Base-by-base conservation (phyloP, 2,888 invertebrate species). In the Proisotoma minuta region DNA sequence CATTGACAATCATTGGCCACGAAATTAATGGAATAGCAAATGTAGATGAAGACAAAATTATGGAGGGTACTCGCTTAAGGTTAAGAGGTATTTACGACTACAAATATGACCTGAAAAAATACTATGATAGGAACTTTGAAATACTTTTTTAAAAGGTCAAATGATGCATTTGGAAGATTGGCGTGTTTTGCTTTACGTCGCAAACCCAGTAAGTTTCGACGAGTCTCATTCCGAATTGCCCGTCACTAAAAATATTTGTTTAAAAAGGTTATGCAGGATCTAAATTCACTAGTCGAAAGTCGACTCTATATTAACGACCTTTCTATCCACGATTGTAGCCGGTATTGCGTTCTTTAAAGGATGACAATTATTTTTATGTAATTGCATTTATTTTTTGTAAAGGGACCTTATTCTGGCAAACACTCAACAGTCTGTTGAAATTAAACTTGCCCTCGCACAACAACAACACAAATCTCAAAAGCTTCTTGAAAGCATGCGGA, bases 111-210 rank as follows among this genome's bases (percentile, higher is more conserved):
- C n/a, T n/a, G n/a, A n/a, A n/a, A n/a, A n/a, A n/a, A n/a, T n/a
- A n/a, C n/a, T n/a, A n/a, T n/a, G n/a, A n/a, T n/a, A n/a, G n/a
- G n/a, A n/a, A n/a, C n/a, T n/a, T n/a, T n/a, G n/a, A n/a, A n/a
- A n/a, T n/a, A n/a, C n/a, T n/a, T n/a, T n/a, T n/a, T n/a, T n/a
- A n/a, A n/a, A n/a, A 90, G 97, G 97, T 73, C 97, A 97, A 83
- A 98, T 98, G 97, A 89, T 97, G 75, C 96, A 91, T 78, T 95
- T 98, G 94, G 91, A 91, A 73, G 93, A 95, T 76, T 98, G 98
- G 98, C 86, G 90, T 68, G 90, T 94, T 87, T 92, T 98, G 81
- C 91, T 97, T 86, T 98, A 95, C 77, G 81, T 98, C 57, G 71
- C 71, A 10, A 66, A 66, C 22, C 71, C 71, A 1, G 65, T 68